These are phyloP conservation scores for Enteromius argenteus DNA, from an alignment of 2,797 vertebrate genomes.

Conservation along the genomic window DNA sequence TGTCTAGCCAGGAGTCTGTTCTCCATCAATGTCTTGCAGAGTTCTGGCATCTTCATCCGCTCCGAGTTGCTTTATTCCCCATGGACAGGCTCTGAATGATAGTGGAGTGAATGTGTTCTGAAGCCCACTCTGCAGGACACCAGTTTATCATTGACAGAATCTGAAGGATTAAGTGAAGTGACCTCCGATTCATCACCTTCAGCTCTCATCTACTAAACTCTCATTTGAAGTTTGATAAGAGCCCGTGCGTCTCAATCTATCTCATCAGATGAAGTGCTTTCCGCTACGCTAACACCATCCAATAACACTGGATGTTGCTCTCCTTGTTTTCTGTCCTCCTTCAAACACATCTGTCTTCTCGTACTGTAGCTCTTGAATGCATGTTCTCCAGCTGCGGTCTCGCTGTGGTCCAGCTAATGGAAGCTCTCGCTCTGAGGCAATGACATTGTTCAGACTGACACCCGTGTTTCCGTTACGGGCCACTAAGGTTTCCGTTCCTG, in stretches of 20 bases:
- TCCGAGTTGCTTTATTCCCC: slow-evolving; percentile 6
- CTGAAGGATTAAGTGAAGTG: slow-evolving; percentile 2
- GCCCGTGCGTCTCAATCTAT: slow-evolving; percentile 60
- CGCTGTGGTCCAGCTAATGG: slow-evolving; percentile 29
- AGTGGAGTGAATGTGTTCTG: slow-evolving; percentile 8
- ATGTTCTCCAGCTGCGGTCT: slow-evolving; percentile 53
- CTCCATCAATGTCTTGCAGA: not conserved
- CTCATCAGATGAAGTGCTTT: slow-evolving; percentile 64
- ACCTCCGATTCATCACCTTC: slow-evolving; percentile 1
- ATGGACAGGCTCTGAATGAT: slow-evolving; percentile 23
- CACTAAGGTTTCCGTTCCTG: slow-evolving; percentile 23
- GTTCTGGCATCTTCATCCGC: not conserved
- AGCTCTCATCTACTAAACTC: not conserved
- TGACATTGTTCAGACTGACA: slow-evolving; percentile 52
- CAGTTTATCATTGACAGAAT: slow-evolving; percentile 22
- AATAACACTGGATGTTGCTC: slow-evolving; percentile 45
- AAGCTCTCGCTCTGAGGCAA: slow-evolving; percentile 40
- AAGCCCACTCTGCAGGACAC: slow-evolving; percentile 22
- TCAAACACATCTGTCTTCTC: slow-evolving; percentile 18
- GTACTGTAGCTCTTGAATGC: slow-evolving; percentile 32
- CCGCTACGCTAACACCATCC: slow-evolving; percentile 51
- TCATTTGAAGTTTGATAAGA: slow-evolving; percentile 51
- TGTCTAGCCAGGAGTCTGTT: not conserved
- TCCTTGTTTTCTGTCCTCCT: slow-evolving; percentile 9
- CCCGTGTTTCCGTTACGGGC: slow-evolving; percentile 27